A percentile compares a stretch with the other conserved stretches of the same genome.
Conservation (phyloP, 2,113 vertebrate genomes). For the Felis chaus region DNA sequence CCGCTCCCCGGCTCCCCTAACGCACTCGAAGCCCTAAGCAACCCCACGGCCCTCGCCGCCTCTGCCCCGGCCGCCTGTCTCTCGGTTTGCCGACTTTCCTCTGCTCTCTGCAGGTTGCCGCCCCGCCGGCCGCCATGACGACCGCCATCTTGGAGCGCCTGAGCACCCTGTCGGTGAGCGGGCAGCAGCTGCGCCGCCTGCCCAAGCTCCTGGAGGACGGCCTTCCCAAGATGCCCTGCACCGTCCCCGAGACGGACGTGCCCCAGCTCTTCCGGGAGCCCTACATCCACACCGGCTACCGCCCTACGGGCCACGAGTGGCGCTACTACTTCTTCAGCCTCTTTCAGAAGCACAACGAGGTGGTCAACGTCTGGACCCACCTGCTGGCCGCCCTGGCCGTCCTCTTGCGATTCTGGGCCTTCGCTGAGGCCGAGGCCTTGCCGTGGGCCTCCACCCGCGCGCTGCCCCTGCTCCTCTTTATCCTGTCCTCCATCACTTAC, state of each 20-base stretch:
- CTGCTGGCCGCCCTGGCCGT: slow-evolving; percentile 88
- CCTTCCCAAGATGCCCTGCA: slow-evolving; percentile 88
- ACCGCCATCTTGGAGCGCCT: slow-evolving; percentile 89
- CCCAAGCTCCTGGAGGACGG: slow-evolving; percentile 86
- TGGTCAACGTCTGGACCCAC: slow-evolving; percentile 96
- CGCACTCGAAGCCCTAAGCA: not conserved
- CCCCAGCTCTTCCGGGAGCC: slow-evolving; percentile 94
- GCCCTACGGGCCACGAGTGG: slow-evolving; percentile 91
- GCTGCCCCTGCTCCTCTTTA: slow-evolving; percentile 90
- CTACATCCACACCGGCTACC: slow-evolving; percentile 92
- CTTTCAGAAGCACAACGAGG: slow-evolving; percentile 96
- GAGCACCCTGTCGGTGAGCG: slow-evolving; percentile 87
- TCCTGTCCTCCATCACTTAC: slow-evolving; percentile 90
- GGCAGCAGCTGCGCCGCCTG: slow-evolving; percentile 88
- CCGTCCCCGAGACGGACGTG: slow-evolving; percentile 88
- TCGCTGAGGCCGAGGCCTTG: slow-evolving; percentile 83
- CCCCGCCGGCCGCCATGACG: slow-evolving; percentile 58
- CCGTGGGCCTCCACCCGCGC: slow-evolving; percentile 77
- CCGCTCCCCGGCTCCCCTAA: not conserved
- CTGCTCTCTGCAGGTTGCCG: not conserved
- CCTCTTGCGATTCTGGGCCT: slow-evolving; percentile 89
- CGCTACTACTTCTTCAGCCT: slow-evolving; percentile 93
- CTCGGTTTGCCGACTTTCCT: not conserved
- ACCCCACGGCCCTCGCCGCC: too few species aligned
- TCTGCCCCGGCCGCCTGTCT: not conserved